Conservation (phyloP, 2,113 vertebrate species). For the Stegastes partitus region DNA sequence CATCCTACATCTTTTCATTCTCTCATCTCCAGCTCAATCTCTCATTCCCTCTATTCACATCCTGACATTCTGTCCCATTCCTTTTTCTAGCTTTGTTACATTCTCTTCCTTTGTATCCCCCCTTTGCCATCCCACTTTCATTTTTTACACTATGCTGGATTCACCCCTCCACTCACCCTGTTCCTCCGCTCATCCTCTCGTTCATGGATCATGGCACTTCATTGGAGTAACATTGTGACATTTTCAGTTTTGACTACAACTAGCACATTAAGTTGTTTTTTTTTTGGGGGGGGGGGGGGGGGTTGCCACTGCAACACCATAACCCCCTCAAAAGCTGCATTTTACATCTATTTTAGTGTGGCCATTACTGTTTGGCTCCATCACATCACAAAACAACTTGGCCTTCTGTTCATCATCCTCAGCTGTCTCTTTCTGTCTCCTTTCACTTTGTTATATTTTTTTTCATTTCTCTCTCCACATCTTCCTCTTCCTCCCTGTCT, state of each 20-base stretch:
- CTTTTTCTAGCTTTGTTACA: constrained; percentile 18
- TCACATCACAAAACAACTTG: constrained; percentile 46
- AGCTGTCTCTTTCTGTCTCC: constrained; percentile 46
- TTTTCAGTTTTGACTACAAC: constrained; percentile 64
- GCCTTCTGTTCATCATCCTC: constrained; percentile 29
- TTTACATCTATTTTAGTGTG: constrained; percentile 49
- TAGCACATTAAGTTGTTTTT: constrained; percentile 40
- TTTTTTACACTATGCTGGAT: constrained; percentile 70
- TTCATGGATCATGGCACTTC: constrained; percentile 77
- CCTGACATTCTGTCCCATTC: background rate
- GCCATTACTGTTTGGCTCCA: constrained; percentile 32
- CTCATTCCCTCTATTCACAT: background rate
- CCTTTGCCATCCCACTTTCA: constrained; percentile 22
- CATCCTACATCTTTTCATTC: constrained; percentile 30
- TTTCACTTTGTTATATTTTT: constrained; percentile 18
- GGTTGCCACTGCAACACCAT: constrained; percentile 6
- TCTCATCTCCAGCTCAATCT: constrained; percentile 13
- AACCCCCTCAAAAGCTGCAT: background rate
- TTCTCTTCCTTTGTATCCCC: background rate
- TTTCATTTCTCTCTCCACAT: constrained; percentile 38
- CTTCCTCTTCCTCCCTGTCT: too few species aligned
- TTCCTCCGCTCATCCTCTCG: background rate
- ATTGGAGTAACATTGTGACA: constrained; percentile 70
- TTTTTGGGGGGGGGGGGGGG: too few species aligned
- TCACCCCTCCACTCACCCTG: constrained; percentile 35